phyloP scores from a whole-genome alignment of 2,113 vertebrate species.

The Aptenodytes forsteri region DNA sequence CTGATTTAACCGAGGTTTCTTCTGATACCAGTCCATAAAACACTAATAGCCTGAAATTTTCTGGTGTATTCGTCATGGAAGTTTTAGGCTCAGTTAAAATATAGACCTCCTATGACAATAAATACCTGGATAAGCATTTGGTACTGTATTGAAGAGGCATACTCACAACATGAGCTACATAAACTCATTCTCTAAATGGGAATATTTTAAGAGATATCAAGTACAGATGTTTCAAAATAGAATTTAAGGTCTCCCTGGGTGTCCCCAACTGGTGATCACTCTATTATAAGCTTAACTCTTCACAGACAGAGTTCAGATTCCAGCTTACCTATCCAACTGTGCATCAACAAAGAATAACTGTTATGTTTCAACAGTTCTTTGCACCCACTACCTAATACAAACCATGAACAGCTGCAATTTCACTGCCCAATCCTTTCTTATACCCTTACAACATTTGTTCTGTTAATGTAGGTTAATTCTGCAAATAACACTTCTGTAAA shows the following conservation, averaged over 20 bases:
- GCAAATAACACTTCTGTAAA: conserved; percentile 96
- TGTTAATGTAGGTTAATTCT: conserved; percentile 96
- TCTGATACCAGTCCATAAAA: neutral
- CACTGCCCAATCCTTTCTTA: conserved; percentile 83
- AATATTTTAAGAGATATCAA: conserved; percentile 81
- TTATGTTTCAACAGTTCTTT: conserved; percentile 85
- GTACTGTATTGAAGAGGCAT: conserved; percentile 73
- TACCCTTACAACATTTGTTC: conserved; percentile 86
- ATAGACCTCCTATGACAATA: conserved; percentile 57
- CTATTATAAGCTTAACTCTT: conserved; percentile 79
- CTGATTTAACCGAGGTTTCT: neutral
- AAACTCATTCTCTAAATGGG: conserved; percentile 85
- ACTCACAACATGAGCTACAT: conserved; percentile 81
- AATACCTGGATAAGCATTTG: conserved; percentile 76
- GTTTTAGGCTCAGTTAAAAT: conserved; percentile 48
- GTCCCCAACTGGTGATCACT: conserved; percentile 78
- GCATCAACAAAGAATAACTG: conserved; percentile 85
- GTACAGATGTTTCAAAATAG: conserved; percentile 82
- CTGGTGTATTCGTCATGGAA: neutral
- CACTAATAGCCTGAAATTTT: neutral
- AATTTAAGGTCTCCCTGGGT: conserved; percentile 84
- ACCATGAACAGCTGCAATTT: conserved; percentile 84
- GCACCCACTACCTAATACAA: conserved; percentile 70
- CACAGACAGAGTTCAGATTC: conserved; percentile 81
- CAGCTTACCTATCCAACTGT: conserved; percentile 82